phyloP scores from a whole-genome alignment of 2,888 invertebrate genomes.

The Thereva nobilitata region DNA sequence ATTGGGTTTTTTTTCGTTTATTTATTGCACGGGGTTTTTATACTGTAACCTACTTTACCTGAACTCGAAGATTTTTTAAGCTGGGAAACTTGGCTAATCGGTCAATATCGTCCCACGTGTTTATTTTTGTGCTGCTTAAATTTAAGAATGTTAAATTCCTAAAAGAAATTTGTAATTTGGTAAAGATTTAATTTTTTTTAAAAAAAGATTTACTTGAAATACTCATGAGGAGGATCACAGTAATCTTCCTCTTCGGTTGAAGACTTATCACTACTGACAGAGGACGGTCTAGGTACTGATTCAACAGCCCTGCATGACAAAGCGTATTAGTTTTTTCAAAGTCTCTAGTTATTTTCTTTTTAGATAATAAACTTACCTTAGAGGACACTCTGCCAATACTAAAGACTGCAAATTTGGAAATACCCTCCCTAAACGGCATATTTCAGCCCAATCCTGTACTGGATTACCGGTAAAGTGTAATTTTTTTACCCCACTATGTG shows the following conservation, averaged over 20 bases:
- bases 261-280: conserved; percentile 57
- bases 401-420: conserved; percentile 86
- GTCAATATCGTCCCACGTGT: conserved; percentile 89
- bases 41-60: conserved; percentile 58
- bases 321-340: not conserved
- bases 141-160: conserved; percentile 74
- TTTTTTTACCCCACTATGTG: conserved; percentile 73
- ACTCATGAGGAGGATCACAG: conserved; percentile 64
- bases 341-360: conserved; percentile 38
- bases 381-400: conserved; percentile 83
- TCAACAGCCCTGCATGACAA: conserved; percentile 42
- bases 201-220: conserved; percentile 60
- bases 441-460: conserved; percentile 81
- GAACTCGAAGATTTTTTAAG: conserved; percentile 81
- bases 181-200: conserved; percentile 4
- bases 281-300: conserved; percentile 43
- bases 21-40: not conserved
- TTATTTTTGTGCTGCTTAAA: conserved; percentile 80
- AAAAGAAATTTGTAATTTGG: conserved; percentile 30
- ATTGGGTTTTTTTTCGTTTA: not conserved
- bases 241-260: conserved; percentile 64
- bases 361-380: conserved; percentile 58
- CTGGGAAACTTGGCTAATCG: conserved; percentile 80
- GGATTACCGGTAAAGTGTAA: conserved; percentile 88
- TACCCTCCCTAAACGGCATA: conserved; percentile 79